Evolutionary conservation across 2,888 invertebrate genomes (phyloP), one percentile per base, ranked within the genome.

Genomic region (Drosophila rubida): DNA sequence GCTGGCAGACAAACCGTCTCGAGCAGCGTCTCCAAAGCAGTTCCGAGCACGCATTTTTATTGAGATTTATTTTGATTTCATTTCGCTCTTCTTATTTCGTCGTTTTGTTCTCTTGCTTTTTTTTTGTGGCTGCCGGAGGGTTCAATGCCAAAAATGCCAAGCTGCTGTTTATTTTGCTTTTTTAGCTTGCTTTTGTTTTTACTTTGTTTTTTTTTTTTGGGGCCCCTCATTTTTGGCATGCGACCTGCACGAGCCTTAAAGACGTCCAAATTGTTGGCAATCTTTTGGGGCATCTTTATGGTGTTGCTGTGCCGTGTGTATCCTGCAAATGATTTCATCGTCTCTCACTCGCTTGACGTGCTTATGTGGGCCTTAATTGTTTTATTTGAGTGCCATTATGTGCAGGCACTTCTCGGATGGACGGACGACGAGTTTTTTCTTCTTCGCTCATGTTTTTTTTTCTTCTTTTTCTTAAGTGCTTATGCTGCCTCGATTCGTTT

Each of bases 211-310:
- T 51, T 19, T 23, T 63, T 51, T 48, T 55, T 64, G 32, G 32
- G 19, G 45, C 58, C 35, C 62, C 68, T 76, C 67, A 75, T 73
- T 90, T 89, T 87, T 84, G 89, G 80, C 89, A 89, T 89, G 89
- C 89, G 89, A 83, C 80, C 78, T 85, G 89, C 89, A 90, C 89
- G 87, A 87, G 89, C 80, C 85, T 85, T 68, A 60, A 69, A 77
- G 44, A 62, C 80, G 35, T 5, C 80, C 51, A 85, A 87, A 80
- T 78, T 75, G 73, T 66, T 87, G 84, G 85, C 82, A 81, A 87
- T 87, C 83, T 73, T 69, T 82, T 51, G 80, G 77, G 63, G 79
- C 81, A 83, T 60, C 80, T 83, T 74, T 73, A 45, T 79, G 42
- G 76, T 69, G 30, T 22, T 27, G 48, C 19, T 44, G 39, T 63